Percentiles rank a stretch among this genome's conserved stretches.
Conservation (phyloP, 2,797 vertebrate genomes). For the Scleropages formosus region DNA sequence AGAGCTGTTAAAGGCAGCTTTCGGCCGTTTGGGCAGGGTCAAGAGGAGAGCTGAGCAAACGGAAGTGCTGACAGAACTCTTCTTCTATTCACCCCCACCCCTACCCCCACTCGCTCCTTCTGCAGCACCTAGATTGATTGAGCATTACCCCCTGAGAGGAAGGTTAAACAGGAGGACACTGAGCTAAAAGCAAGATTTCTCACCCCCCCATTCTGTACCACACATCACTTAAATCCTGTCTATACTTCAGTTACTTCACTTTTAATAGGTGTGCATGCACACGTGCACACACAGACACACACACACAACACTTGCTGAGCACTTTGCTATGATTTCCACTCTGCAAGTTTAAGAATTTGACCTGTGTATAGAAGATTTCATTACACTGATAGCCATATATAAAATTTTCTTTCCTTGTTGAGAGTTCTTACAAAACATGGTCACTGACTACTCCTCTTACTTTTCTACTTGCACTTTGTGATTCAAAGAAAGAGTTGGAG, state of each 20-base stretch:
- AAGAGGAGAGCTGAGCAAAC: background rate
- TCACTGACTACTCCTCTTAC: background rate
- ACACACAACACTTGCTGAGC: slow-evolving; percentile 10
- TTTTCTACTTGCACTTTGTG: background rate
- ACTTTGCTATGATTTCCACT: background rate
- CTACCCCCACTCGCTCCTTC: background rate
- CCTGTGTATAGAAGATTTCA: background rate
- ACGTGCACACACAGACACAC: background rate
- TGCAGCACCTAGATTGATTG: background rate
- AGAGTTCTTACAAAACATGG: slow-evolving; percentile 6
- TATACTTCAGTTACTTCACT: slow-evolving; percentile 6
- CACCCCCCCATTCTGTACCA: slow-evolving; percentile 3
- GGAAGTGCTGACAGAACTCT: background rate
- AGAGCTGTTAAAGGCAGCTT: background rate
- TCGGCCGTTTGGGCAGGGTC: background rate
- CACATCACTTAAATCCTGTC: background rate
- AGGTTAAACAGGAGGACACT: background rate
- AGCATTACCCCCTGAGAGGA: background rate
- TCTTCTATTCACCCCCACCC: background rate
- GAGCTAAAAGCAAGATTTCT: background rate
- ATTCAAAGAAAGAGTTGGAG: background rate
- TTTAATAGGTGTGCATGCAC: slow-evolving; percentile 31
- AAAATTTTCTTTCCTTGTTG: slow-evolving; percentile 2
- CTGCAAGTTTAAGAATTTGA: background rate
- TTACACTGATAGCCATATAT: slow-evolving; percentile 18